phyloP scores from a whole-genome alignment of 2,797 vertebrate species.

The Tenualosa ilisha region DNA sequence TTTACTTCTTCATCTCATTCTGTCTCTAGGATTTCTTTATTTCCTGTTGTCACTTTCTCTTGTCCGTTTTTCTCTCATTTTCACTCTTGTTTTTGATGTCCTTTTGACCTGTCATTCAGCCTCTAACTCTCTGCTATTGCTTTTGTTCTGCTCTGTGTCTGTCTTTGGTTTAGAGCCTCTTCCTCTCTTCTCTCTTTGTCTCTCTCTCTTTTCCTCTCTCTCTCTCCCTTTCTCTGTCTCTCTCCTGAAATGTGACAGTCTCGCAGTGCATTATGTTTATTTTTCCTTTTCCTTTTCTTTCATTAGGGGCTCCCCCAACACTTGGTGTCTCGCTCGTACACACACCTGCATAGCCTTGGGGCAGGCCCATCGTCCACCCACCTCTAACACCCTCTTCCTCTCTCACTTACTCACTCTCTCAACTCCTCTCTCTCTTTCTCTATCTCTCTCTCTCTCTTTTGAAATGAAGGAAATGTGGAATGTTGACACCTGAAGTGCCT shows the following conservation, averaged over 20 bases:
- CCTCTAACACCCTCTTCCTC: slow-evolving; percentile 34
- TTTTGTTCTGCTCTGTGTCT: background rate
- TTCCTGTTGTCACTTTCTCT: background rate
- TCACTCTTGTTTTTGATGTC: background rate
- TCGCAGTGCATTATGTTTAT: slow-evolving; percentile 56
- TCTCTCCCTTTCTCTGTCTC: background rate
- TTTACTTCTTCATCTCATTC: background rate
- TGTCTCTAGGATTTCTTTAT: background rate
- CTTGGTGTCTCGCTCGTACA: slow-evolving; percentile 46
- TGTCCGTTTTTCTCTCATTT: background rate
- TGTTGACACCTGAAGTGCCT: slow-evolving; percentile 54
- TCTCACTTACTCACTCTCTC: slow-evolving; percentile 26
- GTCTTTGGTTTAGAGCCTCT: background rate
- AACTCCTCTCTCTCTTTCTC: background rate
- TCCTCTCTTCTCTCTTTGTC: background rate
- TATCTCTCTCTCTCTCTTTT: slow-evolving; percentile 25
- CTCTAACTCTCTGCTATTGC: too few relatives aligned
- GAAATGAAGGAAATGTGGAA: slow-evolving; percentile 53
- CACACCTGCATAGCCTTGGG: slow-evolving; percentile 52
- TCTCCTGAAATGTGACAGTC: slow-evolving; percentile 43
- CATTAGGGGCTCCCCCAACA: slow-evolving; percentile 36
- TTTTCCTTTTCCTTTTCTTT: slow-evolving; percentile 43
- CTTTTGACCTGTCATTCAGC: background rate
- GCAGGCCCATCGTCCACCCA: slow-evolving; percentile 45
- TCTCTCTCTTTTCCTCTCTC: background rate